Evolutionary conservation across 2,113 vertebrate genomes (phyloP), one percentile per base, ranked within the genome.

Genomic region (Nanorana parkeri): DNA sequence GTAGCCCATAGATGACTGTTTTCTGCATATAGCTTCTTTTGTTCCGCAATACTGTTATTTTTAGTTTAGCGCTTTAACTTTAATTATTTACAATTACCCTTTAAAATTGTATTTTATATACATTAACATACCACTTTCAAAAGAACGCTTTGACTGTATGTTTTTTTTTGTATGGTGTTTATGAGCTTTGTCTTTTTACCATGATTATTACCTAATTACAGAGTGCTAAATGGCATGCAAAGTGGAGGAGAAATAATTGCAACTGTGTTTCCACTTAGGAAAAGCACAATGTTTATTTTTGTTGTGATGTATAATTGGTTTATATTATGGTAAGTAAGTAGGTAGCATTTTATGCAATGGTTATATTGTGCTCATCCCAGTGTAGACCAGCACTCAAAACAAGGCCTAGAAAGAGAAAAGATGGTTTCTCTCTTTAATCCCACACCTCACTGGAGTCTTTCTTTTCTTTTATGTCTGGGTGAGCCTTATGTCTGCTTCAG

Each of bases 41-140:
- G 20, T 75, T 73, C 29, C 17, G 54, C n/a, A 47, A 32, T 64
- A 7, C 15, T 64, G 26, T 32, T 65, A 64, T 73, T 54, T 65
- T 74, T 74, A 52, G 26, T 47, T 36, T 32, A 54, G 20, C 15
- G 26, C 17, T 3, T 41, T 79, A 60, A 67, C 20, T 60, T n/a
- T 68, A 67, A 75, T 75, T 75, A 47, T 75, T 75, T 67, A 82
- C 71, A 82, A 75, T 81, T 73, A 73, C 29, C 69, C 41, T 60
- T 32, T 64, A 52, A n/a, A 52, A 32, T 54, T 73, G 36, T 36
- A 54, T 36, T 67, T 58, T 74, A 64, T 41, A 66, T 74, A 74
- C 60, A 23, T 74, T 66, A 24, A 24, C 4, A 17, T 28, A 56
- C 24, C 63, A 68, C 51, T 52, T 55, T 65, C 61, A 24, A 36